Base-by-base conservation (phyloP, 2,113 vertebrate genomes). In the Polyodon spathula region DNA sequence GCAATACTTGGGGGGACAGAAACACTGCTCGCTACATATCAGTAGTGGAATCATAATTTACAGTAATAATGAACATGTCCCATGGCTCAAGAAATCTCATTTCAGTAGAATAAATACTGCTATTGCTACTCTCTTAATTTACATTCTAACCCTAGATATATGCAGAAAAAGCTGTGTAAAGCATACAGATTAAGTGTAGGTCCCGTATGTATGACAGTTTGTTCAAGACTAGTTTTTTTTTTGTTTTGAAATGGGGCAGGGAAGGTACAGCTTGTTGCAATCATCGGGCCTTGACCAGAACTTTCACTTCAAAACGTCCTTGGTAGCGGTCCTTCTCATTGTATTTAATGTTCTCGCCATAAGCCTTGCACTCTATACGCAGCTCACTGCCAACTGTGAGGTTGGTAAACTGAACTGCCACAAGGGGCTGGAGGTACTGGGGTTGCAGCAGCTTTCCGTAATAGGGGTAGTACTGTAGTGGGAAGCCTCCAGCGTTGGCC, bases 81-180 rank as follows among this genome's bases (percentile, higher is more conserved):
- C 93, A 93, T 94, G 93, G 96, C 94, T 97, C 93, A 88, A 92
- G 90, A 93, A 92, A 84, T 89, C 80, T 96, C 90, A 94, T 95
- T 91, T 27, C 94, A 97, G 90, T 94, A 95, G 93, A 98, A 97
- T 97, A 97, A 97, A 98, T 98, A 97, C 89, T 27, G 71, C 94
- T 97, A 96, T 95, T 95, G 92, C 93, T 97, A 97, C 91, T 94
- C 88, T 85, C 27, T 27, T 27, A 27, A 89, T 93, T 92, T 94
- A 97, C 93, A 95, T 94, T 93, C 94, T 96, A 97, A 94, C 84
- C 89, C 90, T 93, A 86, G 66, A 88, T 89, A 89, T 86, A 93
- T 92, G 94, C 93, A 83, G 88, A 92, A 91, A 83, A 97, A 93
- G 93, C 89, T 90, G 92, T 94, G 93, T 93, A 92, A 96, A 98